Conservation (phyloP, 2,113 vertebrate species). For the Hemiscyllium ocellatum region DNA sequence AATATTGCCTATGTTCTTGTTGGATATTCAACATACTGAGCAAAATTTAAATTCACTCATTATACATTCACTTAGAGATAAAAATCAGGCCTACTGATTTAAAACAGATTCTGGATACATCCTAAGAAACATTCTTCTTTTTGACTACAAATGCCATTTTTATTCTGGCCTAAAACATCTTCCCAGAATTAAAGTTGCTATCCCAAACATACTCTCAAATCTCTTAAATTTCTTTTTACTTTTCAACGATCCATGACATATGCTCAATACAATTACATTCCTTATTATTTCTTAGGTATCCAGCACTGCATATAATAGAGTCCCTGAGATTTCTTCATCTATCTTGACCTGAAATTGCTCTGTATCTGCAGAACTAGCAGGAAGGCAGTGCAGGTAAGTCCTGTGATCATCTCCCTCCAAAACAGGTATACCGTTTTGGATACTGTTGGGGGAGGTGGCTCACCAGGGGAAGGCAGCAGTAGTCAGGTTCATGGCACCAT, state of each 20-base stretch:
- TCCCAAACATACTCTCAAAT: neutral
- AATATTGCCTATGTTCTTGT: neutral
- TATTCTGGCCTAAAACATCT: neutral
- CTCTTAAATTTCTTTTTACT: neutral
- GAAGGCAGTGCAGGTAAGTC: too few species aligned
- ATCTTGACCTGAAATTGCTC: neutral
- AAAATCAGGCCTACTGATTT: neutral
- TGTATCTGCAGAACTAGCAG: neutral
- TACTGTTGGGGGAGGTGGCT: too few species aligned
- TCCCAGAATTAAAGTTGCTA: neutral
- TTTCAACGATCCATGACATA: neutral
- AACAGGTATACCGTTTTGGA: too few species aligned
- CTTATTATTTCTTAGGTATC: neutral
- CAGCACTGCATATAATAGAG: neutral
- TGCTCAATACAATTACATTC: neutral
- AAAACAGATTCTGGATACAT: neutral
- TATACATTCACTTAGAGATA: neutral
- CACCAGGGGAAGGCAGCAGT: too few species aligned
- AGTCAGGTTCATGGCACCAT: too few species aligned
- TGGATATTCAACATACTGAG: neutral
- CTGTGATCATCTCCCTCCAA: too few species aligned
- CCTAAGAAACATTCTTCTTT: neutral
- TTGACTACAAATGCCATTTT: neutral
- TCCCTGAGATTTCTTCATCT: neutral
- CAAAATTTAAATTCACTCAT: neutral